Percentiles rank a stretch among this genome's conserved stretches.
Evolutionary conservation across 2,888 invertebrate genomes (phyloP).

Genomic region (Prosapia bicincta): DNA sequence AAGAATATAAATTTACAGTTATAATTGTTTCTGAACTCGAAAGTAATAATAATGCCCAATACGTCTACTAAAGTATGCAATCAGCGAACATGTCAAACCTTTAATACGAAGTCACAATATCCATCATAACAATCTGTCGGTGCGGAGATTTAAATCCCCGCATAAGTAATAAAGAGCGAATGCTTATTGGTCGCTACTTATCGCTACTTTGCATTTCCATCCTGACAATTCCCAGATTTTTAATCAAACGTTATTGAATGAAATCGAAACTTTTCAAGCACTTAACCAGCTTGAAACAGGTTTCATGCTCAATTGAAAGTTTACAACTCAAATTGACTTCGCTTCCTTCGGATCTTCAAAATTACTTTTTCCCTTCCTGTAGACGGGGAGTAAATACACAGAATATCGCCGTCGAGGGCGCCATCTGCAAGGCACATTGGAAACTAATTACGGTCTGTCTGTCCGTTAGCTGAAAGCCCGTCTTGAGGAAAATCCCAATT

Average conservation of each 20-base stretch:
- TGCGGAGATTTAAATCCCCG: too few relatives aligned
- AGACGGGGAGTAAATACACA: neutral
- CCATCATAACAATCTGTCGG: too few relatives aligned
- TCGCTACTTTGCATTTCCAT: neutral
- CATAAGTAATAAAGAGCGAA: too few relatives aligned
- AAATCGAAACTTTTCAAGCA: neutral
- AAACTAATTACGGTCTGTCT: neutral
- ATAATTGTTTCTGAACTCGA: too few relatives aligned
- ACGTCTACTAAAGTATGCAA: too few relatives aligned
- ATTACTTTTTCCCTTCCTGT: neutral
- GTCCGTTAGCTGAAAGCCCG: neutral
- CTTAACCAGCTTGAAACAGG: neutral
- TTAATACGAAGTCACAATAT: too few relatives aligned
- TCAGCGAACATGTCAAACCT: too few relatives aligned
- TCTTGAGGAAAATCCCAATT: neutral
- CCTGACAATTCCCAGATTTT: neutral
- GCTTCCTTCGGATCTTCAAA: neutral
- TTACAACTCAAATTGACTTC: neutral
- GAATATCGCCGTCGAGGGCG: neutral
- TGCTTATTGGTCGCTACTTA: neutral
- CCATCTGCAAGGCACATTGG: constrained; percentile 2
- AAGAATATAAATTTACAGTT: too few relatives aligned
- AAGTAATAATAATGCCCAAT: too few relatives aligned
- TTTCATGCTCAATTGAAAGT: constrained; percentile 2
- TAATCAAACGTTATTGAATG: neutral